Conservation (phyloP, 2,888 invertebrate genomes). For the Archips xylosteana region DNA sequence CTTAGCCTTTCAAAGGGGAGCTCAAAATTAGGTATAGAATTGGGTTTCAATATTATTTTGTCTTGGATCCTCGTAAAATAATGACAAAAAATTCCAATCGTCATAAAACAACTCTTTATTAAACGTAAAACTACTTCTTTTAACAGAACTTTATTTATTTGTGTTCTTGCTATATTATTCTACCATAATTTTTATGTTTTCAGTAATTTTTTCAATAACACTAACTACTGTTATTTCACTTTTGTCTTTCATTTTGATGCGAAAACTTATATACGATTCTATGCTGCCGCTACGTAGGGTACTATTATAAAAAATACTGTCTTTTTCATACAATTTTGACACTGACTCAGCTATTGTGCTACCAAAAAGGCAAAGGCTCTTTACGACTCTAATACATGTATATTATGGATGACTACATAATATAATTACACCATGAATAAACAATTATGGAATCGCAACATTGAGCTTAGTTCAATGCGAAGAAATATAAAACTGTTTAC, state of each 20-base stretch:
- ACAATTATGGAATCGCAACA: conserved; percentile 9
- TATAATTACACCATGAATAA: conserved; percentile 12
- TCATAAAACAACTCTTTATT: conserved; percentile 1
- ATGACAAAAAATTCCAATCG: not conserved
- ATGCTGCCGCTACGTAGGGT: conserved; percentile 26
- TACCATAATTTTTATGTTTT: conserved; percentile 23
- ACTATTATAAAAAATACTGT: conserved; percentile 41
- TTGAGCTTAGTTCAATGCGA: conserved; percentile 19
- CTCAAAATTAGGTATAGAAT: no score
- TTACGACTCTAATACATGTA: conserved; percentile 32
- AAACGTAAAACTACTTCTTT: conserved; percentile 17
- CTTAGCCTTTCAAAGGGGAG: no score
- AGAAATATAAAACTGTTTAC: not conserved
- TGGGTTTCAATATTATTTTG: no score
- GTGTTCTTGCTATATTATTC: conserved; percentile 13
- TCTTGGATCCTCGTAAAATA: not conserved
- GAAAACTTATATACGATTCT: conserved; percentile 48
- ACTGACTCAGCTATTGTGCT: conserved; percentile 36
- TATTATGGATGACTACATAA: conserved; percentile 3
- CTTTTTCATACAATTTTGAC: conserved; percentile 38
- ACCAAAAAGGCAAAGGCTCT: conserved; percentile 23
- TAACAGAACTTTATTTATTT: conserved; percentile 15
- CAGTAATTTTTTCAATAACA: conserved; percentile 45
- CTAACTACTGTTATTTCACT: conserved; percentile 78
- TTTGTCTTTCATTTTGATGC: conserved; percentile 76